Evolutionary conservation across 2,888 invertebrate species (phyloP).

Genomic region (Caenorhabditis angaria): DNA sequence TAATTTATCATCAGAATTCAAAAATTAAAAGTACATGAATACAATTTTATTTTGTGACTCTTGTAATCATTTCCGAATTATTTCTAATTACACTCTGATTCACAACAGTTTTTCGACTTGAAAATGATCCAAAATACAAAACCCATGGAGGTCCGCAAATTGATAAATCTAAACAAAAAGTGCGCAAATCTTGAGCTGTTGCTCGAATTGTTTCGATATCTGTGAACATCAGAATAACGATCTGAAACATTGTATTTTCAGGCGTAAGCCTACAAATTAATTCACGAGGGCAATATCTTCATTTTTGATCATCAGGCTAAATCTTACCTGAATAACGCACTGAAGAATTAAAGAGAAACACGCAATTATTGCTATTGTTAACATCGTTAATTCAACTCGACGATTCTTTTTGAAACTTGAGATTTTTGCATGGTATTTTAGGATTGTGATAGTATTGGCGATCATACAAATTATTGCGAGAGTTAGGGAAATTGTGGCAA

Average conservation of each 20-base stretch:
- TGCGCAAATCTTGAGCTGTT: slow-evolving; percentile 25
- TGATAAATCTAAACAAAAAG: slow-evolving; percentile 21
- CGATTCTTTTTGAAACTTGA: slow-evolving; percentile 8
- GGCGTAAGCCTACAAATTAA: too few relatives aligned
- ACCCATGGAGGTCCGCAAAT: slow-evolving; percentile 35
- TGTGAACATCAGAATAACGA: slow-evolving; percentile 19
- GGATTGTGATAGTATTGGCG: too few relatives aligned
- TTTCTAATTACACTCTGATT: too few relatives aligned
- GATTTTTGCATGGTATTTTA: slow-evolving; percentile 10
- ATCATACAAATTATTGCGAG: too few relatives aligned
- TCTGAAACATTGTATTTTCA: slow-evolving; percentile 20
- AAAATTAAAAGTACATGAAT: too few relatives aligned
- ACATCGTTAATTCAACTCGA: slow-evolving; percentile 21
- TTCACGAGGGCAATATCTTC: too few relatives aligned
- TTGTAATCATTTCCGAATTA: too few relatives aligned
- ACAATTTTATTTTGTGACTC: too few relatives aligned
- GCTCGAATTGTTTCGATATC: slow-evolving; percentile 6
- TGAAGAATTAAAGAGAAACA: slow-evolving; percentile 26
- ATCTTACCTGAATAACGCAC: slow-evolving; percentile 23
- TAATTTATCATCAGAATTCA: too few relatives aligned
- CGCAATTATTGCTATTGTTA: slow-evolving; percentile 12
- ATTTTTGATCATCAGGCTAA: too few relatives aligned
- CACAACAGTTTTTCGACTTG: too few relatives aligned
- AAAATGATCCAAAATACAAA: slow-evolving; percentile 18
- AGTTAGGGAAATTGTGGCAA: too few relatives aligned